These are phyloP conservation scores for Phylloscopus collybita DNA, from an alignment of 2,797 vertebrate genomes.

Conservation along the genomic window DNA sequence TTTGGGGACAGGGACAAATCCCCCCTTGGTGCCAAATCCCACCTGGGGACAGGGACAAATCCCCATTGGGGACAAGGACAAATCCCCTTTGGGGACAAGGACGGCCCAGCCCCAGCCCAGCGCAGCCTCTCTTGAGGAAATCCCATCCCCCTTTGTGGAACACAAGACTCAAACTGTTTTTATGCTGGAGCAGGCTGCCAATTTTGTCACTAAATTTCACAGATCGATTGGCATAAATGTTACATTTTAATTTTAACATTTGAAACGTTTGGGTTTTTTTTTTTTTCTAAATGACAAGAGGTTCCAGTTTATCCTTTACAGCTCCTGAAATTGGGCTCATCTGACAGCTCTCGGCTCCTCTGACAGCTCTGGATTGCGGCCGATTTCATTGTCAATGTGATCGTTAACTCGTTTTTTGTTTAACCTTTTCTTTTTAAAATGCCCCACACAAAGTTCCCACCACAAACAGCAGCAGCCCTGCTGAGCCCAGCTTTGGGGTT, in stretches of 20 bases:
- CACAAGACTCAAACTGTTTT: constrained; percentile 72
- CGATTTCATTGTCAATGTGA: constrained; percentile 72
- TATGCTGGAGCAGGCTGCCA: constrained; percentile 78
- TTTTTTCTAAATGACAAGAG: constrained; percentile 70
- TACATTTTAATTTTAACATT: constrained; percentile 86
- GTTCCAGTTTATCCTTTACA: constrained; percentile 80
- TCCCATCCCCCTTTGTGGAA: constrained; percentile 61
- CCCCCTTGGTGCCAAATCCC: too few relatives aligned
- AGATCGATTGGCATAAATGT: constrained; percentile 84
- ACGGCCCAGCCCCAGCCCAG: neutral
- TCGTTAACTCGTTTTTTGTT: constrained; percentile 68
- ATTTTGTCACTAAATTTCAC: constrained; percentile 85
- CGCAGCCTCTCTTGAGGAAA: constrained; percentile 62
- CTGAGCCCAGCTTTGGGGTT: neutral
- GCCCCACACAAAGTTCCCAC: constrained; percentile 47
- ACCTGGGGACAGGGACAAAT: neutral
- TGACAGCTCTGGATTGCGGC: constrained; percentile 75
- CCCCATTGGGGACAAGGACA: neutral
- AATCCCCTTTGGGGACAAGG: neutral
- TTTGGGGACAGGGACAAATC: too few relatives aligned
- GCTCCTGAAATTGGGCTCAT: constrained; percentile 62
- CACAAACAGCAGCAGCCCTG: neutral
- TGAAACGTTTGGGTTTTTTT: constrained; percentile 74
- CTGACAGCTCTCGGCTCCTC: constrained; percentile 73
- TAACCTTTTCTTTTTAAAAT: constrained; percentile 61